Conservation (phyloP, 2,797 vertebrate genomes). For the Cebuella pygmaea region DNA sequence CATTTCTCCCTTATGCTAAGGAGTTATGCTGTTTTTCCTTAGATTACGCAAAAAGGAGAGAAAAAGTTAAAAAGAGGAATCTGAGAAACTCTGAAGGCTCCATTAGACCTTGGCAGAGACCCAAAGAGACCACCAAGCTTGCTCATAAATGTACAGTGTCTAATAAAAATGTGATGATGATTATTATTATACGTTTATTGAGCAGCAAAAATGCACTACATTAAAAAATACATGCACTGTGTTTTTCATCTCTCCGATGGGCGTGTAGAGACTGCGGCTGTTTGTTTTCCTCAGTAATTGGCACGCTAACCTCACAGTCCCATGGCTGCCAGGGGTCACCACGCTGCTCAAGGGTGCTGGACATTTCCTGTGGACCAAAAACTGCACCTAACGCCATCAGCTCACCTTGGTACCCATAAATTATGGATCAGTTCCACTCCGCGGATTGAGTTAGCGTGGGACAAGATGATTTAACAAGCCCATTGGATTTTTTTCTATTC, state of each 20-base stretch:
- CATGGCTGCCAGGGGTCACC: neutral
- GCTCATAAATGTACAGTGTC: conserved; percentile 70
- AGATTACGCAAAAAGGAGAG: neutral
- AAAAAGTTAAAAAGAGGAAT: conserved; percentile 39
- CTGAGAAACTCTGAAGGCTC: conserved; percentile 51
- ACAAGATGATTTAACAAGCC: neutral
- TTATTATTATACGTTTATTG: conserved; percentile 70
- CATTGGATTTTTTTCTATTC: neutral
- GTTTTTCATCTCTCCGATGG: conserved; percentile 47
- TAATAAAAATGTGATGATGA: conserved; percentile 75
- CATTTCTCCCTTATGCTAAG: neutral
- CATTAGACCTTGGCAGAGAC: conserved; percentile 71
- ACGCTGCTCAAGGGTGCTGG: neutral
- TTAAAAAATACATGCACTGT: conserved; percentile 54
- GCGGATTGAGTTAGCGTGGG: neutral
- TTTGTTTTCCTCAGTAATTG: neutral
- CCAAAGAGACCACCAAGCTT: conserved; percentile 78
- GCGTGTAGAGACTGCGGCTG: conserved; percentile 5
- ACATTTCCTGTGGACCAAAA: neutral
- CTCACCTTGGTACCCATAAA: neutral
- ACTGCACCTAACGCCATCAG: neutral
- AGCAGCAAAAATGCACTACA: conserved; percentile 70
- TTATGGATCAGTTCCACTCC: neutral
- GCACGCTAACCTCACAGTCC: neutral
- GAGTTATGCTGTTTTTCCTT: conserved; percentile 17